A percentile compares a stretch with the other conserved stretches of the same genome.
These are phyloP conservation scores for Holothuria glaberrima DNA, from an alignment of 35 echinoderm and acorn worm genomes.

Conservation along the genomic window DNA sequence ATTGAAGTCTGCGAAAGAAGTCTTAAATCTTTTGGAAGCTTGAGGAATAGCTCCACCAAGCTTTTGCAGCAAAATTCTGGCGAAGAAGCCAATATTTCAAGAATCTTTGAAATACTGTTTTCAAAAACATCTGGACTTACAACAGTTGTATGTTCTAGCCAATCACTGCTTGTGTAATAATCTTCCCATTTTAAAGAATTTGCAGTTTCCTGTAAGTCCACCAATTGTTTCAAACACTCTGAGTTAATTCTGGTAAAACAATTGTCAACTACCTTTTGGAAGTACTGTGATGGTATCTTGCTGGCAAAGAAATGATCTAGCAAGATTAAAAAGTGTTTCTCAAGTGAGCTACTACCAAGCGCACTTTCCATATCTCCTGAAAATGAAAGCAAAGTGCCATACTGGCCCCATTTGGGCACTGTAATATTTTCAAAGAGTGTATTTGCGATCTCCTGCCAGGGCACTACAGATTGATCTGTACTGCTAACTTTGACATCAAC, in stretches of 20 bases:
- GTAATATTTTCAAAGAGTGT: too few species aligned
- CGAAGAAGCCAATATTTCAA: not conserved
- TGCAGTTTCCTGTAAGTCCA: not conserved
- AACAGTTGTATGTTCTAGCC: not conserved
- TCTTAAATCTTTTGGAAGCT: not conserved
- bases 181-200: not conserved
- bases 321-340: constrained; percentile 8
- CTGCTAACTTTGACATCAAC: not conserved
- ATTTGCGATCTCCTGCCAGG: too few species aligned
- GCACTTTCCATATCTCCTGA: not conserved
- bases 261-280: not conserved
- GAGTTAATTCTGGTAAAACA: not conserved
- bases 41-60: not conserved
- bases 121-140: not conserved
- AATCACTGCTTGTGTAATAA: not conserved
- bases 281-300: not conserved
- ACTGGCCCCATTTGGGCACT: not conserved
- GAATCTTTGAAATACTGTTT: not conserved
- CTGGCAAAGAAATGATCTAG: constrained; percentile 16
- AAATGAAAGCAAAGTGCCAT: constrained; percentile 2
- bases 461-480: not conserved
- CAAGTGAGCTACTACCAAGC: not conserved
- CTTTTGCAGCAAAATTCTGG: not conserved
- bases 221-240: not conserved
- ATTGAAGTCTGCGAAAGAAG: not conserved